Base-by-base conservation (phyloP, 2,113 vertebrate species). In the Morone chrysops region DNA sequence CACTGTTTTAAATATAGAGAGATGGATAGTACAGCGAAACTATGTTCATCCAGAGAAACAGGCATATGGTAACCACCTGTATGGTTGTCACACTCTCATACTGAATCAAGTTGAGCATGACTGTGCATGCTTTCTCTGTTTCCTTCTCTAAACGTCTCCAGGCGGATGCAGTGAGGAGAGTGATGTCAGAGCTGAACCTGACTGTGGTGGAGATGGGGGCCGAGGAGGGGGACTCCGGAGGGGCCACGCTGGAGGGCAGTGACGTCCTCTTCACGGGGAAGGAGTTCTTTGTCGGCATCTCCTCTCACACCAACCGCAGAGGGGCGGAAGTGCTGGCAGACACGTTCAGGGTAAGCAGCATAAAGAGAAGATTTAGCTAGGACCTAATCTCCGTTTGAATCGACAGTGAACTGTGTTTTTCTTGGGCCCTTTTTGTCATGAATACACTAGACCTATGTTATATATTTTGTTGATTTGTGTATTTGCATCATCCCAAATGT, bases 271-370 rank as follows among this genome's bases (percentile, higher is more conserved):
- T 98, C 92, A 98, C 97, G 0, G 97, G 97, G 57, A 95, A 94
- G 75, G 97, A 98, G 92, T 97, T 98, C 93, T 98, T 98, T 11
- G 97, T 98, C 50, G 96, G 97, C 14, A 94, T 98, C 75, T 98
- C 97, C 22, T 96, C 96, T 71, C 96, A 97, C 95, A 98, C 97
- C 85, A 98, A 97, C 93, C 96, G 95, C 82, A 92, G 94, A 71
- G 97, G 97, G 73, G 97, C 97, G 0, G 96, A 97, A 86, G 95
- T 96, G 62, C 95, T 98, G 74, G 97, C 97, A 0, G 96, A 98
- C 88, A 96, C 97, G 0, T 98, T 97, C 92, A 95, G 92, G 94
- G 97, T 98, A 60, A 90, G 87, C 47, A 4, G 40, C 53, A 10
- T 0, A 4, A 4, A 36, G 41, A 45, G 53, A n/a, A 31, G 17